Percentiles rank a stretch among this genome's conserved stretches.
These are phyloP conservation scores for Drusus annulatus DNA, from an alignment of 1,140 invertebrate species.

Conservation along the genomic window DNA sequence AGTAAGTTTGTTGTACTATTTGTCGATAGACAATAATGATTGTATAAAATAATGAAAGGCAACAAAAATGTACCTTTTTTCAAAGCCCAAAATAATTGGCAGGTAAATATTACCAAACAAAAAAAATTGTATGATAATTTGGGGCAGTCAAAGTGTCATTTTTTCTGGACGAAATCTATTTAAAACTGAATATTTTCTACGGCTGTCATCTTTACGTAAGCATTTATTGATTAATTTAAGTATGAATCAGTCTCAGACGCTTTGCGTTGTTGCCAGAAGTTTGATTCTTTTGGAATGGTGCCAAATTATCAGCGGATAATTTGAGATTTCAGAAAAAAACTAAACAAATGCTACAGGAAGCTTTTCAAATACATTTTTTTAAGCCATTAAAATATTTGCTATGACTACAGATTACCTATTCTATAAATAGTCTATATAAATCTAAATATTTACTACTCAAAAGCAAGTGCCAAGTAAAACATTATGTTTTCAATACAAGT, in stretches of 20 bases:
- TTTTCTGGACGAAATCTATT: not conserved
- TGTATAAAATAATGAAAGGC: no score
- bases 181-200: not conserved
- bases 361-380: no score
- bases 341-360: not conserved
- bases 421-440: not conserved
- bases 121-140: no score
- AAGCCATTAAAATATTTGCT: not conserved
- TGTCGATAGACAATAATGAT: no score
- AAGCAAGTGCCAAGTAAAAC: conserved; percentile 18
- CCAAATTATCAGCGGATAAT: conserved; percentile 34
- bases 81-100: no score
- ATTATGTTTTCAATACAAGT: not conserved
- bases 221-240: conserved; percentile 29
- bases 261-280: conserved; percentile 1
- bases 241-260: conserved; percentile 21
- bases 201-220: not conserved
- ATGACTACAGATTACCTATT: not conserved
- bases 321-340: conserved; percentile 20
- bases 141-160: no score
- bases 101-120: no score
- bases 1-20: no score
- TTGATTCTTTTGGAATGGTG: not conserved
- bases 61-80: no score
- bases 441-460: conserved; percentile 1